Evolutionary conservation across 2,113 vertebrate genomes (phyloP).

Genomic region (Rhodinocichla rosea): DNA sequence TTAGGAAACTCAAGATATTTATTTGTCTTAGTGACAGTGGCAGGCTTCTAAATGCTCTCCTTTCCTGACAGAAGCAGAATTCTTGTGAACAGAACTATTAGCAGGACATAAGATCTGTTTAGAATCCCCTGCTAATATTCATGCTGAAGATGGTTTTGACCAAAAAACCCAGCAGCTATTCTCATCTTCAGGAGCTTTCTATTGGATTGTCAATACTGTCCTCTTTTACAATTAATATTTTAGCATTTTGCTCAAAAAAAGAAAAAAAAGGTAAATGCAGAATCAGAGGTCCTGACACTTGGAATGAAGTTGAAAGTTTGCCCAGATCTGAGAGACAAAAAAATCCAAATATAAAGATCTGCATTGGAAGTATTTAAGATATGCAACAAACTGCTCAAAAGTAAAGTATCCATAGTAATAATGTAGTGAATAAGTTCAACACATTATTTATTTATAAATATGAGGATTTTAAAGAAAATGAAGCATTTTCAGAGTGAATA

Average conservation of each 20-base stretch:
- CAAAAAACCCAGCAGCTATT: neutral
- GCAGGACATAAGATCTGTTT: neutral
- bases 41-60: neutral
- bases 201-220: neutral
- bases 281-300: neutral
- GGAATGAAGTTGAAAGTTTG: neutral
- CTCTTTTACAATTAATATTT: neutral
- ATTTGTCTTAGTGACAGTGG: neutral
- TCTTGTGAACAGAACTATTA: neutral
- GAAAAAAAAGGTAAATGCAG: neutral
- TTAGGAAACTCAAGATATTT: slow-evolving; percentile 8
- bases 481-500: neutral
- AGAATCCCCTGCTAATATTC: neutral
- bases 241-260: neutral
- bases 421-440: neutral
- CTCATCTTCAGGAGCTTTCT: neutral
- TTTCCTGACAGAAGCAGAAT: neutral
- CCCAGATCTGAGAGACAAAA: neutral
- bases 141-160: neutral
- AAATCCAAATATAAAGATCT: neutral
- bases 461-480: neutral
- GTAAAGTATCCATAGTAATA: neutral
- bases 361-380: neutral
- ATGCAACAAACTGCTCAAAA: neutral
- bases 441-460: slow-evolving; percentile 16